A percentile compares a stretch with the other conserved stretches of the same genome.
Conservation (phyloP, 2,888 invertebrate genomes). For the Rhagium mordax region DNA sequence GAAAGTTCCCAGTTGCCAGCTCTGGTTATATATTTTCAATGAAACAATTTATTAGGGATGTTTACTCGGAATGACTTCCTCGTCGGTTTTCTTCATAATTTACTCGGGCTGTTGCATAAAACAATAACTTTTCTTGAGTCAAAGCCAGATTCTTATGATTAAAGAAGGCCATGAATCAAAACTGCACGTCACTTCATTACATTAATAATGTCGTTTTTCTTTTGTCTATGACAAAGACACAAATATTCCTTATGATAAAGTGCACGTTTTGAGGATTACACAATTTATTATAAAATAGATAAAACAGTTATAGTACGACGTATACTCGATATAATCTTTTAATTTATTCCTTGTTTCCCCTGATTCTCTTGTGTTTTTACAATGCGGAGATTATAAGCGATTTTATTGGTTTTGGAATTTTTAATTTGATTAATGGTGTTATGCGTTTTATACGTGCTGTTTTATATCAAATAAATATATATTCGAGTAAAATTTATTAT, state of each 20-base stretch:
- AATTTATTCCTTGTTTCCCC: slow-evolving; percentile 25
- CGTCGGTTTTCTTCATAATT: slow-evolving; percentile 36
- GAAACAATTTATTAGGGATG: slow-evolving; percentile 38
- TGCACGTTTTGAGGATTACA: slow-evolving; percentile 15
- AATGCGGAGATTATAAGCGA: slow-evolving; percentile 19
- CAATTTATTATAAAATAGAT: slow-evolving; percentile 33
- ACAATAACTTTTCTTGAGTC: slow-evolving; percentile 51
- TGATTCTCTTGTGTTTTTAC: slow-evolving; percentile 20
- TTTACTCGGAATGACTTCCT: slow-evolving; percentile 32
- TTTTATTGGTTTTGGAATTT: slow-evolving; percentile 30
- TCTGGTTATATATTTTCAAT: background rate
- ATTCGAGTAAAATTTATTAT: background rate
- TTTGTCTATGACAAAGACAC: slow-evolving; percentile 37
- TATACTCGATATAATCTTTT: slow-evolving; percentile 29
- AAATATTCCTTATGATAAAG: slow-evolving; percentile 32
- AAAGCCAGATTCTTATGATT: slow-evolving; percentile 52
- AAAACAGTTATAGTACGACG: slow-evolving; percentile 27
- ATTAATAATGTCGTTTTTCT: slow-evolving; percentile 55
- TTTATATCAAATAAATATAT: slow-evolving; percentile 12
- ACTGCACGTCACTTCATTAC: slow-evolving; percentile 53
- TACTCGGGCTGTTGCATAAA: slow-evolving; percentile 44
- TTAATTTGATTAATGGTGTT: slow-evolving; percentile 28
- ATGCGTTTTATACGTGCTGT: slow-evolving; percentile 1
- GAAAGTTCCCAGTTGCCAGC: background rate
- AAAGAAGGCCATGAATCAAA: slow-evolving; percentile 54